Conservation (phyloP, 1,140 invertebrate species). For the Elymnias hypermnestra region DNA sequence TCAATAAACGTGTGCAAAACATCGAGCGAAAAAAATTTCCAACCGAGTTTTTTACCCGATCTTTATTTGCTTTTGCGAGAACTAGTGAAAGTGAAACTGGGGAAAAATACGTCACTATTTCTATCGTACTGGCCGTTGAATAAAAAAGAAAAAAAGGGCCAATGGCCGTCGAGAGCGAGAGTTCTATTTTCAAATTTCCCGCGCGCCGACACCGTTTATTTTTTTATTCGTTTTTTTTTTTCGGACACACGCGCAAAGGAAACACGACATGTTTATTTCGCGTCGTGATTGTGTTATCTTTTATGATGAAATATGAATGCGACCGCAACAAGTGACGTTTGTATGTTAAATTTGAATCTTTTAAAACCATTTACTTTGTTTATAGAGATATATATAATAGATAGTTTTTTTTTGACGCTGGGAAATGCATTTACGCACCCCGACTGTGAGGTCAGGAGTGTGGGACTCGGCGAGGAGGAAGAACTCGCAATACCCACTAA, state of each 20-base stretch:
- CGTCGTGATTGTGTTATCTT: not conserved
- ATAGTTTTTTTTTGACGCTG: too few species aligned
- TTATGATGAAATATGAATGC: not conserved
- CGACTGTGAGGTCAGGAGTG: too few species aligned
- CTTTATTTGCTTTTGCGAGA: constrained; percentile 70
- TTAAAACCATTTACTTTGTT: too few species aligned
- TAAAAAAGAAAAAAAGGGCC: constrained; percentile 53
- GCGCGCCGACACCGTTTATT: constrained; percentile 37
- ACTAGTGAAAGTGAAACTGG: constrained; percentile 62
- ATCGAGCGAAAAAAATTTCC: constrained; percentile 43
- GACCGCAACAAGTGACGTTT: not conserved
- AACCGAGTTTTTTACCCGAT: constrained; percentile 59
- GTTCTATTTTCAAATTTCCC: constrained; percentile 64
- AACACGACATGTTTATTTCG: constrained; percentile 3
- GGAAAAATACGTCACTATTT: constrained; percentile 72
- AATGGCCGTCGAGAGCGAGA: constrained; percentile 54
- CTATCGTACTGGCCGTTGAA: constrained; percentile 55
- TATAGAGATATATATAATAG: too few species aligned
- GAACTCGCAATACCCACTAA: too few species aligned
- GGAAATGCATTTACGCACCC: too few species aligned
- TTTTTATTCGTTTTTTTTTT: constrained; percentile 47
- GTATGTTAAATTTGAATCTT: too few species aligned
- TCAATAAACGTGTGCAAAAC: constrained; percentile 55
- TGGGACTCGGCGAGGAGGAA: too few species aligned
- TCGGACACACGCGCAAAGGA: constrained; percentile 31